These are phyloP conservation scores for Drymodes brunneopygia DNA, from an alignment of 2,113 vertebrate genomes.

Conservation along the genomic window DNA sequence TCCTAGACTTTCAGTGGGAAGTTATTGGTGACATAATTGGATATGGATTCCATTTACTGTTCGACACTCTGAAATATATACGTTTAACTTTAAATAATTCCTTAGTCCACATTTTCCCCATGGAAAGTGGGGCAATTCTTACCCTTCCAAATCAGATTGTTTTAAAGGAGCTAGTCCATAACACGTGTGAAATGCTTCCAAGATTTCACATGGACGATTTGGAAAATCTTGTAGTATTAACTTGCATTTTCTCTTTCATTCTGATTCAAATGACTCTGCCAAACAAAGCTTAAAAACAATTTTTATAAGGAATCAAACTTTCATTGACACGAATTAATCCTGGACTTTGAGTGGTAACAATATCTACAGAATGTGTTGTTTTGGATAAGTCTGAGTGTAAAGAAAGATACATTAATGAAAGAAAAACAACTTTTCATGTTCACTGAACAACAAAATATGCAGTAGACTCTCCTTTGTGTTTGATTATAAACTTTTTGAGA, in stretches of 20 bases:
- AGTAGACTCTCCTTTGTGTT: slow-evolving; percentile 27
- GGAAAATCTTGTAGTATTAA: neutral
- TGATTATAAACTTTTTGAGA: slow-evolving; percentile 55
- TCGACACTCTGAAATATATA: rapidly evolving
- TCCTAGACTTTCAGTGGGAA: neutral
- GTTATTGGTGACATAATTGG: neutral
- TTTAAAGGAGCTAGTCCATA: neutral
- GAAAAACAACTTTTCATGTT: slow-evolving; percentile 54
- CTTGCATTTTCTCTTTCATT: neutral
- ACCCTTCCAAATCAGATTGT: neutral
- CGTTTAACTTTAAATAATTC: neutral
- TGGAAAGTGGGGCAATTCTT: neutral
- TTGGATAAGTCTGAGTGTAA: slow-evolving; percentile 39
- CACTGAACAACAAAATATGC: slow-evolving; percentile 45
- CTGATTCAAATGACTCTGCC: neutral
- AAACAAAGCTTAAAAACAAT: neutral
- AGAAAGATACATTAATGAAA: slow-evolving; percentile 48
- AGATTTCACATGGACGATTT: neutral
- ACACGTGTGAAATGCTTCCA: neutral
- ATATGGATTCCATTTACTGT: neutral
- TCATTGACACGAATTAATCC: slow-evolving; percentile 30
- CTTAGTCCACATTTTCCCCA: neutral
- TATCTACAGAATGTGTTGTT: slow-evolving; percentile 10
- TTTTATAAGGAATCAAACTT: neutral
- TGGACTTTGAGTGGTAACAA: neutral